phyloP scores from a whole-genome alignment of 2,113 vertebrate genomes.

The Castor canadensis region DNA sequence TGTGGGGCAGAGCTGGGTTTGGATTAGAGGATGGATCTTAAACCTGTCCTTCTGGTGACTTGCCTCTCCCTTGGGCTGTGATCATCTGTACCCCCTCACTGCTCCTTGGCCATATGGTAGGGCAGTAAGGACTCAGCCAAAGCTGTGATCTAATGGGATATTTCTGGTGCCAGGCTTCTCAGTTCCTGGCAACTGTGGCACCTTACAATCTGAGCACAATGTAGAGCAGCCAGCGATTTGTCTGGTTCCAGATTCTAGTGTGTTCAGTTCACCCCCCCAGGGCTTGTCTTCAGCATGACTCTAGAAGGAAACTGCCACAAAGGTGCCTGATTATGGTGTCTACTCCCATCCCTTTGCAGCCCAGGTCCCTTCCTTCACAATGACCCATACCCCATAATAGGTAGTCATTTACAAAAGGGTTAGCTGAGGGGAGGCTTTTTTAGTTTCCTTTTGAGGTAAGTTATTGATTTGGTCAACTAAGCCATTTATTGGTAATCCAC shows the following conservation, averaged over 20 bases:
- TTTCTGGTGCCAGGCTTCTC: not conserved
- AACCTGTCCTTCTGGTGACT: not conserved
- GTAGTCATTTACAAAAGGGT: not conserved
- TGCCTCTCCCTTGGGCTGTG: not conserved
- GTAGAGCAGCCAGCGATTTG: not conserved
- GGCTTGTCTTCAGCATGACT: not conserved
- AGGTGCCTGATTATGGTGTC: not conserved
- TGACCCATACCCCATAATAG: not conserved
- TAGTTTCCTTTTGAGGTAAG: not conserved
- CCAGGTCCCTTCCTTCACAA: not conserved
- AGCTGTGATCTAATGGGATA: not conserved
- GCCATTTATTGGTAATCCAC: not conserved
- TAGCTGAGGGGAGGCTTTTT: not conserved
- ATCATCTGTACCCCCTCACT: not conserved
- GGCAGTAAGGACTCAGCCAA: not conserved
- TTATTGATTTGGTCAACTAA: not conserved
- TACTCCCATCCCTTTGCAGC: not conserved
- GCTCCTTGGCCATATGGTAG: not conserved
- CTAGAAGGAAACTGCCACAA: not conserved
- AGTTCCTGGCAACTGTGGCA: not conserved
- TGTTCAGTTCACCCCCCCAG: not conserved
- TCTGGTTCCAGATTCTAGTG: not conserved
- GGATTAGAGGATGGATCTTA: not conserved
- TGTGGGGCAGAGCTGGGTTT: slow-evolving; percentile 1
- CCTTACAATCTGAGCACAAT: not conserved